phyloP scores from a whole-genome alignment of 2,113 vertebrate genomes.

The Camelus bactrianus region DNA sequence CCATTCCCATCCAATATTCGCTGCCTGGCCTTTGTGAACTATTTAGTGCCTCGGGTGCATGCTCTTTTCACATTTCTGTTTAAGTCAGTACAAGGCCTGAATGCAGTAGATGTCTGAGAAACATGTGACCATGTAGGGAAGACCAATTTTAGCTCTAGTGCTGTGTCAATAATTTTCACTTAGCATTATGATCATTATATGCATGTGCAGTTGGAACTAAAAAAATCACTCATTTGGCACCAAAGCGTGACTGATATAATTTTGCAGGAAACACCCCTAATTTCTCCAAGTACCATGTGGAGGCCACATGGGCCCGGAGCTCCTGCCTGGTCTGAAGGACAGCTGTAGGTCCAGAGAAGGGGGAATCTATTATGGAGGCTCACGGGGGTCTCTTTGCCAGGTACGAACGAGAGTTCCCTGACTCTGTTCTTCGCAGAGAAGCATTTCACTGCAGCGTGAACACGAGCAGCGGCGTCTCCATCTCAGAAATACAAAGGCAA shows the following conservation, averaged over 20 bases:
- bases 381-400: neutral
- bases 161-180: slow-evolving; percentile 60
- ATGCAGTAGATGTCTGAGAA: slow-evolving; percentile 19
- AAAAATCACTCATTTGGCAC: slow-evolving; percentile 59
- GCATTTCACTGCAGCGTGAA: slow-evolving; percentile 31
- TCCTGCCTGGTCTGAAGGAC: slow-evolving; percentile 5
- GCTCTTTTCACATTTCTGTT: neutral
- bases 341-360: neutral
- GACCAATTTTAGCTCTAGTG: slow-evolving; percentile 43
- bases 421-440: slow-evolving; percentile 31
- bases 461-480: slow-evolving; percentile 37
- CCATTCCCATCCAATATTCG: neutral
- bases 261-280: neutral
- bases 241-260: slow-evolving; percentile 58
- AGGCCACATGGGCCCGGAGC: slow-evolving; percentile 11
- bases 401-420: neutral
- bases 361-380: neutral
- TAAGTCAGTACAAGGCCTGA: neutral
- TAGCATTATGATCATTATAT: slow-evolving; percentile 20
- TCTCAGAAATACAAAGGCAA: slow-evolving; percentile 60
- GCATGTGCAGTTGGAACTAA: slow-evolving; percentile 36
- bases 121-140: neutral
- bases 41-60: neutral
- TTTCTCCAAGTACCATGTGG: slow-evolving; percentile 57
- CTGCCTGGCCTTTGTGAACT: neutral